Evolutionary conservation across 1,140 invertebrate species (phyloP).

Genomic region (Leptinotarsa lineolata): DNA sequence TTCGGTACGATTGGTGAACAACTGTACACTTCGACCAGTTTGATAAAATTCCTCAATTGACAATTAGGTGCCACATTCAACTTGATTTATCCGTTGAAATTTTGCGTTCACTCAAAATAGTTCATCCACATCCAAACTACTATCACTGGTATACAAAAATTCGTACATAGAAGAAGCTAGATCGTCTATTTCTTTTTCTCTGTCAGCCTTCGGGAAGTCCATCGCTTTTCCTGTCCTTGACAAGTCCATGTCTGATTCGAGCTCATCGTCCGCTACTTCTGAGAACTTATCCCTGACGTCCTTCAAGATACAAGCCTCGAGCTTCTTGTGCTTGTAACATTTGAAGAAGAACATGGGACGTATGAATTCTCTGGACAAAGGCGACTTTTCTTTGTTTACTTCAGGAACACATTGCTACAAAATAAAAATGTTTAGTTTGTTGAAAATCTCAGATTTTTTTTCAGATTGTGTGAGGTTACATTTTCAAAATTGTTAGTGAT

Average conservation of each 20-base stretch:
- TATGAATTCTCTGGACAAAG: constrained; percentile 64
- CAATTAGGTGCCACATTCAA: no score
- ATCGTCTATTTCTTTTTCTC: constrained; percentile 59
- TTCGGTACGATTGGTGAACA: neutral
- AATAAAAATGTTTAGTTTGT: neutral
- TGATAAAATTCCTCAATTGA: neutral
- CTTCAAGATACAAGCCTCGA: constrained; percentile 72
- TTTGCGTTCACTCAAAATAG: constrained; percentile 53
- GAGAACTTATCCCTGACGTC: constrained; percentile 66
- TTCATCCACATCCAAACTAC: constrained; percentile 59
- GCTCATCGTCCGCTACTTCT: constrained; percentile 59
- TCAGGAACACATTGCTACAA: constrained; percentile 68
- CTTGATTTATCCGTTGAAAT: neutral
- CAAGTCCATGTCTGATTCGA: constrained; percentile 61
- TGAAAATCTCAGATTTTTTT: no score
- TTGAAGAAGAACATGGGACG: constrained; percentile 71
- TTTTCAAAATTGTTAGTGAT: no score
- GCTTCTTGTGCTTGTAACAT: constrained; percentile 72
- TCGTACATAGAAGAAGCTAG: constrained; percentile 63
- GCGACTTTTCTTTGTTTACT: constrained; percentile 63
- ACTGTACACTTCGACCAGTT: neutral
- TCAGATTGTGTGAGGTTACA: no score
- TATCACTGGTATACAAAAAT: constrained; percentile 60
- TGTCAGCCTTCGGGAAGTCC: constrained; percentile 36
- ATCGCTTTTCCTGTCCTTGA: constrained; percentile 54